Percentiles rank a stretch among this genome's conserved stretches.
phyloP scores from a whole-genome alignment of 35 echinoderm and acorn worm genomes.

The Patiria miniata region DNA sequence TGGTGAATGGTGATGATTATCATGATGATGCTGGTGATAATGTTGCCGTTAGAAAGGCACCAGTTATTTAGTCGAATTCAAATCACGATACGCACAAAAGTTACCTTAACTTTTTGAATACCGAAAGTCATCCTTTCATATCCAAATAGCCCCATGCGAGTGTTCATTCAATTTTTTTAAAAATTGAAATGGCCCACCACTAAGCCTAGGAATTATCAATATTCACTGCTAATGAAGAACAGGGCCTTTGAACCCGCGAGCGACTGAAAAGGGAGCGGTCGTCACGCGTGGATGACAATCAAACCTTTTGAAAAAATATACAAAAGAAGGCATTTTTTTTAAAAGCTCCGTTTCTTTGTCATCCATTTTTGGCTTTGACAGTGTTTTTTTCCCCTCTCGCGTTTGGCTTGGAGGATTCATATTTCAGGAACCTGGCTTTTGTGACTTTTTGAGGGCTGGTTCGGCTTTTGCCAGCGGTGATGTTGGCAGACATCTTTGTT shows the following conservation, averaged over 20 bases:
- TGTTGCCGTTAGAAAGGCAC: not conserved
- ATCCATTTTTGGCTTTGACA: constrained; percentile 7
- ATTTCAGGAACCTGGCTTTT: no score
- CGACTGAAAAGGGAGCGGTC: not conserved
- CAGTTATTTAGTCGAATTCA: not conserved
- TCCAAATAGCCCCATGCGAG: no score
- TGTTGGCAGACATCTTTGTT: no score
- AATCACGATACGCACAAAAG: not conserved
- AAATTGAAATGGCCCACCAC: no score
- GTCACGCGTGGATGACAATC: constrained; percentile 6
- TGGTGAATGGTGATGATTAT: not conserved
- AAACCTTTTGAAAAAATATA: not conserved
- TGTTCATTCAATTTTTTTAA: no score
- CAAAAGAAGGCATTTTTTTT: not conserved
- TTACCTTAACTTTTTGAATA: no score
- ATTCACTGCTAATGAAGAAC: constrained; percentile 16
- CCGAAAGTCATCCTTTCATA: no score
- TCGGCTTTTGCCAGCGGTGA: no score
- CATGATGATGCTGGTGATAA: not conserved
- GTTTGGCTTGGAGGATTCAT: no score
- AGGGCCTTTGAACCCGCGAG: not conserved
- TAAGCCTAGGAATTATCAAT: not conserved
- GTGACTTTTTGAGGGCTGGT: no score
- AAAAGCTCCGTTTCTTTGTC: not conserved
- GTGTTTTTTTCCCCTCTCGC: not conserved